These are phyloP conservation scores for Ylistrum balloti DNA, from an alignment of 1,140 invertebrate species.

Conservation along the genomic window DNA sequence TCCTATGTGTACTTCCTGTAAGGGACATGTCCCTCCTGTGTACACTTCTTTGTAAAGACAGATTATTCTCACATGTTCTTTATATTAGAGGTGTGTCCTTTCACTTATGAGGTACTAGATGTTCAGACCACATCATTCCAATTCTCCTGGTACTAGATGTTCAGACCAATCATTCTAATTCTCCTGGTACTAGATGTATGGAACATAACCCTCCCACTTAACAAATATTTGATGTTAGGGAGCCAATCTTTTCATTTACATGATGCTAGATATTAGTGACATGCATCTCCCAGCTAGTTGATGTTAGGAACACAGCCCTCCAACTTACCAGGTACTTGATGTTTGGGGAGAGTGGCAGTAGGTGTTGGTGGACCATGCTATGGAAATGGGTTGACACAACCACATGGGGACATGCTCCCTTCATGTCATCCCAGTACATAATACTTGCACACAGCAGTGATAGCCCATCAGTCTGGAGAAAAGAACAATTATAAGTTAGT, in stretches of 20 bases:
- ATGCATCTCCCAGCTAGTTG: neutral
- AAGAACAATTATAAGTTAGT: neutral
- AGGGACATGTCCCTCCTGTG: neutral
- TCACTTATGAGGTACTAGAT: neutral
- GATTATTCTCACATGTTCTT: neutral
- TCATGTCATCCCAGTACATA: constrained; percentile 85
- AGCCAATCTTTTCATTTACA: neutral
- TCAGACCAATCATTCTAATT: neutral
- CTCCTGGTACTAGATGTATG: neutral
- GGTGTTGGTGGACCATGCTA: constrained; percentile 84
- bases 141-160: neutral
- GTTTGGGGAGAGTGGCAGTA: constrained; percentile 74
- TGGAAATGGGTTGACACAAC: constrained; percentile 91
- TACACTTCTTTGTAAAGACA: too few relatives aligned
- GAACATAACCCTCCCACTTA: too few relatives aligned
- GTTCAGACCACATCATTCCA: neutral
- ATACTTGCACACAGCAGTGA: constrained; percentile 88
- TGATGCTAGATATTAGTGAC: neutral
- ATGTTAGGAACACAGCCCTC: neutral
- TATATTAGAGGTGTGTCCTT: neutral
- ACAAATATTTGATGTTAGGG: neutral
- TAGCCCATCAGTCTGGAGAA: constrained; percentile 86
- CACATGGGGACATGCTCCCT: constrained; percentile 87
- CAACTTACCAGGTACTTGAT: constrained; percentile 74
- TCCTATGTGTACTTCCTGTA: neutral